phyloP scores from a whole-genome alignment of 2,888 invertebrate genomes.

The Pediacus dermestoides region DNA sequence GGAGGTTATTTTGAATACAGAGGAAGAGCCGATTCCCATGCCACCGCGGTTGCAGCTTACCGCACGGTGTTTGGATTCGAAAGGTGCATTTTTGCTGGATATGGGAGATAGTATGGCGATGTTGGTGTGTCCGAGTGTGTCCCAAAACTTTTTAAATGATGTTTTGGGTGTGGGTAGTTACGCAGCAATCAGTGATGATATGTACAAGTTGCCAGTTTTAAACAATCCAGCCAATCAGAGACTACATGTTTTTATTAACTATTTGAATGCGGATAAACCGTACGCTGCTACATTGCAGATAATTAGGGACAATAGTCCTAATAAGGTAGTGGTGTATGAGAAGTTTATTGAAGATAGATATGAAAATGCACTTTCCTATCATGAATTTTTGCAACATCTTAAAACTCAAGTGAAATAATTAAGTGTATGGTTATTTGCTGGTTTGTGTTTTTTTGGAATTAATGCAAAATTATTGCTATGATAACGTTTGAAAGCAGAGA shows the following conservation, averaged over 20 bases:
- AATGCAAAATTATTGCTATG: slow-evolving; percentile 40
- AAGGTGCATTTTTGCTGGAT: slow-evolving; percentile 91
- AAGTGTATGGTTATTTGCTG: slow-evolving; percentile 12
- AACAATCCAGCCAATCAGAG: slow-evolving; percentile 71
- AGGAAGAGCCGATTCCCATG: slow-evolving; percentile 52
- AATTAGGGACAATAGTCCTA: slow-evolving; percentile 88
- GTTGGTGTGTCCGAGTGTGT: slow-evolving; percentile 78
- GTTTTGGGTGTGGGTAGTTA: slow-evolving; percentile 75
- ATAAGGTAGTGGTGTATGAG: slow-evolving; percentile 77
- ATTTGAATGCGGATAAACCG: slow-evolving; percentile 82
- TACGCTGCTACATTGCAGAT: slow-evolving; percentile 74
- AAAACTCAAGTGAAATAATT: slow-evolving; percentile 81
- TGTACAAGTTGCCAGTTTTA: slow-evolving; percentile 73
- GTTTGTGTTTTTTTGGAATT: slow-evolving; percentile 17
- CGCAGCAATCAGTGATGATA: slow-evolving; percentile 71
- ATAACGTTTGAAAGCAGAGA: slow-evolving; percentile 18
- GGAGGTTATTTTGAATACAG: slow-evolving; percentile 39
- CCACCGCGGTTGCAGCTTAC: slow-evolving; percentile 83
- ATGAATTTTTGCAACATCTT: slow-evolving; percentile 96
- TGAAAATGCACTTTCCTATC: slow-evolving; percentile 92
- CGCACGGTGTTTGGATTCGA: slow-evolving; percentile 74
- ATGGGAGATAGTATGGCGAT: slow-evolving; percentile 77
- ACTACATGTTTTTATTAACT: slow-evolving; percentile 75
- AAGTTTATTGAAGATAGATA: slow-evolving; percentile 90
- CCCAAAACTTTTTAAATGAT: slow-evolving; percentile 70